Percentiles rank a stretch among this genome's conserved stretches.
phyloP scores from a whole-genome alignment of 2,888 invertebrate species.

The Pogonocherus hispidulus region DNA sequence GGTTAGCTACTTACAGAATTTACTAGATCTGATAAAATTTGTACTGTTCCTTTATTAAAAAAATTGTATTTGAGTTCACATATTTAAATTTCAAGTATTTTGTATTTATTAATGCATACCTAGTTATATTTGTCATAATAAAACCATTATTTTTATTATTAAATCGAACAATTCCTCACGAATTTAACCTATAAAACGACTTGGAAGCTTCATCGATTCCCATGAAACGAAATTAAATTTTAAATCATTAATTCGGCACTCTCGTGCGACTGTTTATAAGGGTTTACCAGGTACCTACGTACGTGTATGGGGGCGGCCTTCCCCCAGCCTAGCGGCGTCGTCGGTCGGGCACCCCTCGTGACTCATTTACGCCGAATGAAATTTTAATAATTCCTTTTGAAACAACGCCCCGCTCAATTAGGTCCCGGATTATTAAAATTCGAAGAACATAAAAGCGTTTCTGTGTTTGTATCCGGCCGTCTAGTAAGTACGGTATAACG shows the following conservation, averaged over 20 bases:
- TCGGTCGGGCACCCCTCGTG: constrained; percentile 40
- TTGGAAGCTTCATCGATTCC: neutral
- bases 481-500: neutral
- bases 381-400: constrained; percentile 51
- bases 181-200: neutral
- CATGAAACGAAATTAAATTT: constrained; percentile 21
- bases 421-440: constrained; percentile 50
- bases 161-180: neutral
- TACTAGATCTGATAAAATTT: too few relatives aligned
- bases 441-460: constrained; percentile 50
- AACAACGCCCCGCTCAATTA: constrained; percentile 41
- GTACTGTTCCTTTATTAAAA: too few relatives aligned
- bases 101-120: too few relatives aligned
- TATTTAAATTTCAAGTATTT: too few relatives aligned
- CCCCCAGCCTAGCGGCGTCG: constrained; percentile 30
- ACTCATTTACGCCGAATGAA: constrained; percentile 49
- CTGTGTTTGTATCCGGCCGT: constrained; percentile 44
- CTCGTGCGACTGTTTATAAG: constrained; percentile 17
- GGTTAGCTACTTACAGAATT: too few relatives aligned
- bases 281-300: constrained; percentile 24
- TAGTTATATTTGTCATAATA: too few relatives aligned
- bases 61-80: too few relatives aligned
- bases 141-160: too few relatives aligned
- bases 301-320: constrained; percentile 13
- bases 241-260: constrained; percentile 24